Conservation (phyloP, 2,797 vertebrate genomes). For the Gobionotothen gibberifrons region DNA sequence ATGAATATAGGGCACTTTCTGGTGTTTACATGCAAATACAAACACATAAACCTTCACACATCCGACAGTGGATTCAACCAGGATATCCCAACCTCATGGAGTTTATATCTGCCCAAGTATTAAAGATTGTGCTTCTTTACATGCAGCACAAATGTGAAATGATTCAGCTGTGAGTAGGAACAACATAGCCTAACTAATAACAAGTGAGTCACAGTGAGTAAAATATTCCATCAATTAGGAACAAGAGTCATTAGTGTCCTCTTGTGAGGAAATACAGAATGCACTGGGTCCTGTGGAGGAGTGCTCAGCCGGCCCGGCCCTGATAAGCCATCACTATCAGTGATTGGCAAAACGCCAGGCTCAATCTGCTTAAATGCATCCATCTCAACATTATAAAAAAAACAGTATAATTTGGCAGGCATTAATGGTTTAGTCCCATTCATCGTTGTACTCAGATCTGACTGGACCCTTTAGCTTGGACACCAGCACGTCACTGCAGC, state of each 20-base stretch:
- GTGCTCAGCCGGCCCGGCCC: slow-evolving; percentile 55
- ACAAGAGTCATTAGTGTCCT: slow-evolving; percentile 35
- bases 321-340: slow-evolving; percentile 60
- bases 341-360: slow-evolving; percentile 47
- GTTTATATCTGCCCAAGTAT: slow-evolving; percentile 6
- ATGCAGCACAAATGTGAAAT: neutral
- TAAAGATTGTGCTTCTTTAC: slow-evolving; percentile 13
- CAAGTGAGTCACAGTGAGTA: slow-evolving; percentile 36
- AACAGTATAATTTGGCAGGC: slow-evolving; percentile 30
- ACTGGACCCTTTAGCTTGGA: slow-evolving; percentile 44
- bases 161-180: slow-evolving; percentile 2
- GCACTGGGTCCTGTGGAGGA: slow-evolving; percentile 39
- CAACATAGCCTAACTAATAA: slow-evolving; percentile 14
- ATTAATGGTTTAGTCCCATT: slow-evolving; percentile 34
- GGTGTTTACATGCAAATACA: slow-evolving; percentile 40
- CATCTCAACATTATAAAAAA: slow-evolving; percentile 38
- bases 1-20: slow-evolving; percentile 47
- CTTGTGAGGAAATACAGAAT: slow-evolving; percentile 39
- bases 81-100: slow-evolving; percentile 23
- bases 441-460: slow-evolving; percentile 35
- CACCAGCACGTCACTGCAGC: slow-evolving; percentile 29
- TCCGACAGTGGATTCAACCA: slow-evolving; percentile 37
- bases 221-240: slow-evolving; percentile 48
- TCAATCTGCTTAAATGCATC: slow-evolving; percentile 55
- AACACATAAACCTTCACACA: slow-evolving; percentile 45